Conservation (phyloP, 2,888 invertebrate genomes). For the Andrena bucephala region DNA sequence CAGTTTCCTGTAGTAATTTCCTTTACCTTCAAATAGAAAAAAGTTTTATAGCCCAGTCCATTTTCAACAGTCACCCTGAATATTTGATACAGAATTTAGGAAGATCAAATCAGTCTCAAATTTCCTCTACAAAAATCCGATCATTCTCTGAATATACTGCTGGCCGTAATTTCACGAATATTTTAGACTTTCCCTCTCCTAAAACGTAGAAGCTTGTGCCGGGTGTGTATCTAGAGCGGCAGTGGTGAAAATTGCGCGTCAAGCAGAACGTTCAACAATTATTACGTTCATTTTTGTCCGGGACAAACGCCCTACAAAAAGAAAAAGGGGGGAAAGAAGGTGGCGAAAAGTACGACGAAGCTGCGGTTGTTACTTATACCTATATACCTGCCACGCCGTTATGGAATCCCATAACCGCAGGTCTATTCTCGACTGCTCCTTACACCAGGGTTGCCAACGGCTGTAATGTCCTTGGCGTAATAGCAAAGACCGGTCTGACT, state of each 20-base stretch:
- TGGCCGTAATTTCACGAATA: constrained; percentile 29
- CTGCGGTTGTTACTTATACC: constrained; percentile 47
- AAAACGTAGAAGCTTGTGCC: no score
- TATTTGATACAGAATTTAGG: background rate
- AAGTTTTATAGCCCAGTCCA: no score
- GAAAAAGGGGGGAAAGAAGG: constrained; percentile 6
- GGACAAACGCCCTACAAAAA: constrained; percentile 25
- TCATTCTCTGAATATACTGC: constrained; percentile 1
- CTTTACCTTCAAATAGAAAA: no score
- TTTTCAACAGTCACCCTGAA: background rate
- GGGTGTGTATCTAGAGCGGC: constrained; percentile 26
- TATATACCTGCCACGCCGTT: constrained; percentile 48
- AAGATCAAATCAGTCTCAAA: background rate
- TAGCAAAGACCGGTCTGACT: constrained; percentile 68
- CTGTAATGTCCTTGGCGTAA: constrained; percentile 73
- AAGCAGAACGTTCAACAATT: constrained; percentile 58
- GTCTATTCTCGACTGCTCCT: constrained; percentile 65
- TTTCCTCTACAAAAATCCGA: constrained; percentile 16
- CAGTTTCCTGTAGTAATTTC: no score
- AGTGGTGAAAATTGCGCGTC: constrained; percentile 52
- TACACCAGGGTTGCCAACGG: constrained; percentile 65
- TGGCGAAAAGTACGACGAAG: constrained; percentile 36
- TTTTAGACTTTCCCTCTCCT: constrained; percentile 33
- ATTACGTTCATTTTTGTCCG: constrained; percentile 66
- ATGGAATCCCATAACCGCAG: constrained; percentile 63